A percentile compares a stretch with the other conserved stretches of the same genome.
Conservation (phyloP, 2,888 invertebrate genomes). For the Latrodectus elegans region DNA sequence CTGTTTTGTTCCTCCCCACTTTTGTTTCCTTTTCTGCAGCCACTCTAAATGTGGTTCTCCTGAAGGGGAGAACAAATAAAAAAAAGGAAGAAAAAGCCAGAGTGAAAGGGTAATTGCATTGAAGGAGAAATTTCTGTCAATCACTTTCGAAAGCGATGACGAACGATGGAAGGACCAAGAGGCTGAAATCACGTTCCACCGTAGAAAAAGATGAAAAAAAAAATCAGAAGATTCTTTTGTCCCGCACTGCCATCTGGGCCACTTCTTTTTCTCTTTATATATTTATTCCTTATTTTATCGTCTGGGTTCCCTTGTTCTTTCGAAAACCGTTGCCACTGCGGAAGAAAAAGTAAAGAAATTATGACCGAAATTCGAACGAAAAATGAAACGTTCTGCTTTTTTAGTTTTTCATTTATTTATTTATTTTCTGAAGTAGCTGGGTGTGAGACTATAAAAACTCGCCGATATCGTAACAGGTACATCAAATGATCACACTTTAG, state of each 20-base stretch:
- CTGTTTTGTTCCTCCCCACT: neutral
- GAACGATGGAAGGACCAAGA: slow-evolving; percentile 34
- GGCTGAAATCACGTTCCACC: slow-evolving; percentile 56
- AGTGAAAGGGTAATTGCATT: slow-evolving; percentile 62
- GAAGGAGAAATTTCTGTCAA: slow-evolving; percentile 60
- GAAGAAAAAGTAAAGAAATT: slow-evolving; percentile 17
- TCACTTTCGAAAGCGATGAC: slow-evolving; percentile 45
- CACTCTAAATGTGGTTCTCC: slow-evolving; percentile 8
- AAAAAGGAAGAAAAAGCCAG: slow-evolving; percentile 31
- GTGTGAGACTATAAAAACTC: slow-evolving; percentile 29
- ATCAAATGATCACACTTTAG: slow-evolving; percentile 27
- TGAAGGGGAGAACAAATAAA: slow-evolving; percentile 9
- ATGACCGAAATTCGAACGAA: slow-evolving; percentile 40
- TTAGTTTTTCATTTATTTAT: neutral
- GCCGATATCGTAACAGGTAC: slow-evolving; percentile 56
- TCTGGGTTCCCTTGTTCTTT: slow-evolving; percentile 10
- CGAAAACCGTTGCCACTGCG: slow-evolving; percentile 3
- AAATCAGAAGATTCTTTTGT: neutral
- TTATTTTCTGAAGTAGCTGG: too few species aligned
- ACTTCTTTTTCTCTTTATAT: slow-evolving; percentile 49
- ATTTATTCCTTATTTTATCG: slow-evolving; percentile 48
- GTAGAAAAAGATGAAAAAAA: slow-evolving; percentile 1
- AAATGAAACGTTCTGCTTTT: slow-evolving; percentile 36
- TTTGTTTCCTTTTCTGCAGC: neutral
- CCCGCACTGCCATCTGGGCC: neutral